A percentile compares a stretch with the other conserved stretches of the same genome.
Evolutionary conservation across 2,797 vertebrate genomes (phyloP).

Genomic region (Thripadectes ignobilis): DNA sequence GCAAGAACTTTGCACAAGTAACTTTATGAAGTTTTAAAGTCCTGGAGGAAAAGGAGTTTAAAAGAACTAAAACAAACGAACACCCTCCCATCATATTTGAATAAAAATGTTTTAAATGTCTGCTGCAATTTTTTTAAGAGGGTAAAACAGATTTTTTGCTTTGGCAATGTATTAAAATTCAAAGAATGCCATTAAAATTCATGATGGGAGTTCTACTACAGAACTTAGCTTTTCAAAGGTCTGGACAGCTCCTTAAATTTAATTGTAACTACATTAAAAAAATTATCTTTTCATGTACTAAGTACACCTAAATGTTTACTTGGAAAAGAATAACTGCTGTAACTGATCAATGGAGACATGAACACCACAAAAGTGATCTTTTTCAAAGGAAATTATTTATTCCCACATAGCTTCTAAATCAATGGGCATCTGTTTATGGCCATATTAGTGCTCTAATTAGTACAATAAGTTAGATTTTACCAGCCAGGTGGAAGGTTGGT

Average conservation of each 20-base stretch:
- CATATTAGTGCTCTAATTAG: neutral
- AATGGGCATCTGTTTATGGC: neutral
- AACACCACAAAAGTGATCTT: constrained; percentile 15
- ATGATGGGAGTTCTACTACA: neutral
- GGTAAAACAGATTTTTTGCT: neutral
- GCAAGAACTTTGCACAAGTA: constrained; percentile 28
- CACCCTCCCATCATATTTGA: neutral
- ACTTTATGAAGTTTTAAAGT: constrained; percentile 45
- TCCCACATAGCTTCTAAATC: neutral
- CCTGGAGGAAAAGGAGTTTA: neutral
- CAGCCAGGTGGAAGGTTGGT: neutral
- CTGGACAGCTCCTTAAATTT: neutral
- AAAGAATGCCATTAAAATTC: constrained; percentile 11
- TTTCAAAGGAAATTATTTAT: neutral
- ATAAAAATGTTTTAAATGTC: neutral
- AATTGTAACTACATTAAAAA: neutral
- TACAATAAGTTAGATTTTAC: neutral
- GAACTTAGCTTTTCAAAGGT: neutral
- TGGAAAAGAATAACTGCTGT: neutral
- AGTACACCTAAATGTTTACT: constrained; percentile 22
- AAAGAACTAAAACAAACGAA: neutral
- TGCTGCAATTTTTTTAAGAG: neutral
- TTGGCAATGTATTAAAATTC: neutral
- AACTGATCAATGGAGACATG: neutral
- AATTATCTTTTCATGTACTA: neutral